These are phyloP conservation scores for Sporophila hypoxantha DNA, from an alignment of 2,113 vertebrate genomes.

Conservation along the genomic window DNA sequence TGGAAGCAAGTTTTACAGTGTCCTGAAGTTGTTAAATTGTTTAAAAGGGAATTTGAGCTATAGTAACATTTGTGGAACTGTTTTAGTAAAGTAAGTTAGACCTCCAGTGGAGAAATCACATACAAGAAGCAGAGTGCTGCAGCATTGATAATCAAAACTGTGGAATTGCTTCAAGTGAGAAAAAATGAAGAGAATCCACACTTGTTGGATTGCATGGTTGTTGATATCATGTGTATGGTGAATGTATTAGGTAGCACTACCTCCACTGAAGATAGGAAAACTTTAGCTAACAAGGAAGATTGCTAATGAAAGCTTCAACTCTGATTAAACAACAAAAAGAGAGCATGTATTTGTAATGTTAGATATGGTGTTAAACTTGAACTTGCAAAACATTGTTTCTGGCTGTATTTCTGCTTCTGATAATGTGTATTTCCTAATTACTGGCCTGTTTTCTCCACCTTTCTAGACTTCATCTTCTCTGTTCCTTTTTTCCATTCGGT, in stretches of 20 bases:
- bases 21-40: not conserved
- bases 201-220: not conserved
- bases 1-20: not conserved
- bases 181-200: not conserved
- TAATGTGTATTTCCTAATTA: not conserved
- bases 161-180: not conserved
- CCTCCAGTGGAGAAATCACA: not conserved
- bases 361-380: not conserved
- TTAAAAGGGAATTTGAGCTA: not conserved
- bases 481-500: not conserved
- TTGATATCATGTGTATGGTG: not conserved
- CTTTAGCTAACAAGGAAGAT: not conserved
- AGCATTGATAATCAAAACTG: not conserved
- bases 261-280: not conserved
- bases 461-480: not conserved
- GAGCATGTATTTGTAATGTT: not conserved
- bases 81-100: not conserved
- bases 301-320: too few relatives aligned
- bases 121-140: not conserved
- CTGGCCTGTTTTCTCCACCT: not conserved
- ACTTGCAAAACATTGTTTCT: not conserved
- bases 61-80: not conserved
- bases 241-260: not conserved
- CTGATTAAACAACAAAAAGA: too few relatives aligned
- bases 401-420: not conserved